Base-by-base conservation (phyloP, 2,888 invertebrate genomes). In the Tetragnatha montana region DNA sequence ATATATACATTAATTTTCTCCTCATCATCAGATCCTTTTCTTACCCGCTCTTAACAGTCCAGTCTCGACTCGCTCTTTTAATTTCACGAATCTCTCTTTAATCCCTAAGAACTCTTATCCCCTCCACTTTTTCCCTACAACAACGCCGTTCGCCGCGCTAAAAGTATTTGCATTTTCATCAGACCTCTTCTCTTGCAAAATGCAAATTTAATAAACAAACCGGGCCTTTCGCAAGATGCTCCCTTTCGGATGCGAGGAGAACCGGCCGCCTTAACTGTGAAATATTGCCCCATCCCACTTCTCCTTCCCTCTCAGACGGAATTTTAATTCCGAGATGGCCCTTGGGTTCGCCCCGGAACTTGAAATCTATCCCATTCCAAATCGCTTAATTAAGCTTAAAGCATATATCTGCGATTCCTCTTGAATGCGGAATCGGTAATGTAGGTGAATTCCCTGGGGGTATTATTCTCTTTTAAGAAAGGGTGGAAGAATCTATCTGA, bases 181-280 rank as follows among this genome's bases (percentile, higher is more conserved):
- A 60, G 60, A 4, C 60, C 60, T 60, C 60, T 60, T 0, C 60
- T 10, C 10, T 60, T 17, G 17, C 60, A 17, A 10, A 60, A 60
- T 60, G 60, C 60, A 60, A 60, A 60, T 60, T 60, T 60, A 60
- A 60, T 60, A 60, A 60, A 60, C 60, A 60, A 60, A 60, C 60
- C 17, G 17, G 60, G 60, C 60, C 35, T 10, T 60, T 60, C 10
- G 60, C 60, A 17, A 10, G 60, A 60, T 60, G 60, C 14, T 10
- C 12, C 12, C 60, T 60, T 4, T 35, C 35, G 1, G 2, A 35
- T n/a, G 60, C 60, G 35, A 60, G 60, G 60, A 60, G 35, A 35
- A 35, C 35, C 35, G 35, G 17, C 4, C 60, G 60, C 60, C 60
- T 60, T 17, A 60, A 60, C 12, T 60, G 17, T 60, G 60, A 60